phyloP scores from a whole-genome alignment of 2,797 vertebrate genomes.

The Rhincodon typus region DNA sequence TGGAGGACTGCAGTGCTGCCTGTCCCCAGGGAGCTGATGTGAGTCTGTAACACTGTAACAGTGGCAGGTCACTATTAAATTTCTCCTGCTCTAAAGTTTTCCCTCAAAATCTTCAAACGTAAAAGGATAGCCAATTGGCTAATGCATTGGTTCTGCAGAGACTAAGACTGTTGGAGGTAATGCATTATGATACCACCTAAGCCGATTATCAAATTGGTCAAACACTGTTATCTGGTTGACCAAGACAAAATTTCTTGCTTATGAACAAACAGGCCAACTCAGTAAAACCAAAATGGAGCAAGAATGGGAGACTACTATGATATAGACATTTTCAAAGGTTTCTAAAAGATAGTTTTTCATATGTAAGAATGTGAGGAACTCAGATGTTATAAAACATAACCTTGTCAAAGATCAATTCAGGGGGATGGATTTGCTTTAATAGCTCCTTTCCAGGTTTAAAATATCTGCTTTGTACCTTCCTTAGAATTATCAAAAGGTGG shows the following conservation, averaged over 20 bases:
- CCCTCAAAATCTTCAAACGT: neutral
- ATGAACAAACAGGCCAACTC: neutral
- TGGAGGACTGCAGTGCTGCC: neutral
- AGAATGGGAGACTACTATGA: neutral
- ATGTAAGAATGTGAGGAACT: neutral
- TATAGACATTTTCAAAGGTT: neutral
- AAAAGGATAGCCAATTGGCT: neutral
- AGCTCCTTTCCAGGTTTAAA: neutral
- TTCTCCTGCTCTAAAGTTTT: neutral
- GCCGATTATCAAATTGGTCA: neutral
- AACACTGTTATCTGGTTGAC: neutral
- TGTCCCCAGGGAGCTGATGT: too few relatives aligned
- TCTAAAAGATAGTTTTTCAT: neutral
- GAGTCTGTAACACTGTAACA: too few relatives aligned
- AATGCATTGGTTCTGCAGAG: neutral
- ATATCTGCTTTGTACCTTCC: neutral
- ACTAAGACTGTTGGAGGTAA: neutral
- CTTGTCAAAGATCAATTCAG: neutral
- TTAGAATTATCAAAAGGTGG: neutral
- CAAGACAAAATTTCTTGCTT: neutral
- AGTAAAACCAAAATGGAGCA: neutral
- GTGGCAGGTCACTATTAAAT: too few relatives aligned
- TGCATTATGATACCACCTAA: neutral
- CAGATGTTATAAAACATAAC: too few relatives aligned
- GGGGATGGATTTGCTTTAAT: neutral